phyloP scores from a whole-genome alignment of 2,888 invertebrate species.

The Sicus ferrugineus region DNA sequence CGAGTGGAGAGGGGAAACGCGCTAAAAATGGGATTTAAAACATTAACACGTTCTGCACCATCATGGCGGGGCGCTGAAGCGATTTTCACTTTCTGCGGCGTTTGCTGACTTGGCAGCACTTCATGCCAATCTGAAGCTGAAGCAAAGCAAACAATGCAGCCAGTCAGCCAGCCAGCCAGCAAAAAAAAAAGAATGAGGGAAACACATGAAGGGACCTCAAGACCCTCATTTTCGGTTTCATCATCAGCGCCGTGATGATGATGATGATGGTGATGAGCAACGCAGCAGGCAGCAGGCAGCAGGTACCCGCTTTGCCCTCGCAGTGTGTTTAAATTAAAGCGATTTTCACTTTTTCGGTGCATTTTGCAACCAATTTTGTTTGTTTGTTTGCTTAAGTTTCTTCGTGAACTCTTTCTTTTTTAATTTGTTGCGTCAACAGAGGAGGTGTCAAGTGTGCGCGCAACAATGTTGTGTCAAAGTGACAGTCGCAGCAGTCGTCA shows the following conservation, averaged over 20 bases:
- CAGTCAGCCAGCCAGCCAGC: not conserved
- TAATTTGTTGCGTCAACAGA: not conserved
- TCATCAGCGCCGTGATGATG: not conserved
- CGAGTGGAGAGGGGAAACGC: not conserved
- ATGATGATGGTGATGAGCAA: too few relatives aligned
- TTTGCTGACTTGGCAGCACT: slow-evolving; percentile 16
- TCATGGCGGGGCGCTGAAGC: not conserved
- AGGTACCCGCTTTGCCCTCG: not conserved
- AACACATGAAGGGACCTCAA: not conserved
- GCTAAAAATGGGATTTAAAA: not conserved
- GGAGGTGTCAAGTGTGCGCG: not conserved
- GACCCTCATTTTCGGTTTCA: not conserved
- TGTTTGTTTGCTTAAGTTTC: not conserved
- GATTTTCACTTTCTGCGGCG: slow-evolving; percentile 20
- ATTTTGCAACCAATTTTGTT: slow-evolving; percentile 11
- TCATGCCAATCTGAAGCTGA: not conserved
- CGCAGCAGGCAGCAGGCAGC: too few relatives aligned
- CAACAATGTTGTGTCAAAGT: slow-evolving; percentile 7
- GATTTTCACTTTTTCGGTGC: slow-evolving; percentile 23
- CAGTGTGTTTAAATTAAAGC: slow-evolving; percentile 15
- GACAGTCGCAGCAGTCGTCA: not conserved
- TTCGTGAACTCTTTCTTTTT: not conserved
- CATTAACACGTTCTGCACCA: not conserved
- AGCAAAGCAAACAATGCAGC: not conserved
- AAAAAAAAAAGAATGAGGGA: not conserved